Base-by-base conservation (phyloP, 2,113 vertebrate genomes). In the Crypturellus undulatus region DNA sequence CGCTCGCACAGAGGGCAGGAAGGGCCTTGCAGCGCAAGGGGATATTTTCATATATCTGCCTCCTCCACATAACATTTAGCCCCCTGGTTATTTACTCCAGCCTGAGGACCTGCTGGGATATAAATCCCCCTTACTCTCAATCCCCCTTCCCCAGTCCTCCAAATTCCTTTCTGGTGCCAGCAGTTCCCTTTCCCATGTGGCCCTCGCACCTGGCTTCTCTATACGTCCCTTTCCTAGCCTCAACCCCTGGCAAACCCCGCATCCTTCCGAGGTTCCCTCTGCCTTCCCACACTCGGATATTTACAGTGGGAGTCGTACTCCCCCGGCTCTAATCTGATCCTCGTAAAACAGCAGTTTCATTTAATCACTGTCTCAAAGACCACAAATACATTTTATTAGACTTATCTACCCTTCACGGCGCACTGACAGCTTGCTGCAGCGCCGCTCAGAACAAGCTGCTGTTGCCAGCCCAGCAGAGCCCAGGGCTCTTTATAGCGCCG, bases 351-450 rank as follows among this genome's bases (percentile, higher is more conserved):
- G 78, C 79, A 93, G 83, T 65, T 90, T 94, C 83, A 92, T 90
- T 97, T 96, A 96, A 97, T 96, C 95, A 90, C 65, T 1, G 3
- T 34, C 88, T 93, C 85, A 76, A 72, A 94, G 94, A 94, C 20
- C 71, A 73, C 80, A 84, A 85, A 72, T 43, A 64, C 72, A 92
- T 95, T 95, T 93, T 92, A 94, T 96, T 93, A 96, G 90, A 54
- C 88, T 92, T 93, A 90, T 89, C 93, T 89, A 18, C 92, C 83
- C n/a, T 51, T 43, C 92, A 76, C 4, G 26, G 82, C 59, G 84
- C 47, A 92, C 24, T 12, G 92, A 92, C 71, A 90, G 86, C 58
- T 67, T 52, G 49, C 49, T 52, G 60, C 73, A 88, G 77, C 24
- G 71, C 82, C 60, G 70, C 56, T 90, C 22, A 52, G 43, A 92